Evolutionary conservation across 53 echinoderm and acorn worm species (phyloP), one percentile per base, ranked within the genome.

Genomic region (Antedon mediterranea): DNA sequence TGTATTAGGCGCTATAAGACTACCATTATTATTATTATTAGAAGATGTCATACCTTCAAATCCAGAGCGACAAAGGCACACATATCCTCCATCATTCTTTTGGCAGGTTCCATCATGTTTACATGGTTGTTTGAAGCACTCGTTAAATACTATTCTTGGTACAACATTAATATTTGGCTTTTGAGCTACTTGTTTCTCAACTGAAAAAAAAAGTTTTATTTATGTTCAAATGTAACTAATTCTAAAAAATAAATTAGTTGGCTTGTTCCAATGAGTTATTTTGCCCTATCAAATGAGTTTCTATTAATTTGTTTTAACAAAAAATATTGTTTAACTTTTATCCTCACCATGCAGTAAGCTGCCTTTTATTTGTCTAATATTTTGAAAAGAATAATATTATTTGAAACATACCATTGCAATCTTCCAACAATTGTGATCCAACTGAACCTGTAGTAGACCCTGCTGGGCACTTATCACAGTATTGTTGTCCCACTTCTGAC

Each of bases 61-160:
- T 15, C 94, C 94, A 31, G 89, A 83, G 43, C 71, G 74, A 74
- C 94, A 94, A 28, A 43, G 43, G 37, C 94, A 94, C 11, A 75
- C 74, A 77, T 74, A 91, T 30, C 91, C 94, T 3, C 72, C 76
- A 0, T 82, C 42, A 0, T 80, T 44, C 28, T 77, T 73, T 28
- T 80, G 15, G 31, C 94, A 94, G 0, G 85, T 78, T 0, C 79
- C 94, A 8, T 85, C 81, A 34, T 90, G 83, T 34, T 73, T 34
- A 77, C 94, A 94, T 20, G 94, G 91, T 71, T 43, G 1, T 3
- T 90, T 90, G 81, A 93, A 88, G 29, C 93, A 93, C 29, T 86
- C 86, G 30, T 82, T 90, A 86, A 79, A 93, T 3, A 78, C 70
- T 15, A 93, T 32, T 0, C 75, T 72, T 28, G 79, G 73, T 43